Evolutionary conservation across 2,113 vertebrate species (phyloP), one percentile per base, ranked within the genome.

Genomic region (Aldabrachelys gigantea): DNA sequence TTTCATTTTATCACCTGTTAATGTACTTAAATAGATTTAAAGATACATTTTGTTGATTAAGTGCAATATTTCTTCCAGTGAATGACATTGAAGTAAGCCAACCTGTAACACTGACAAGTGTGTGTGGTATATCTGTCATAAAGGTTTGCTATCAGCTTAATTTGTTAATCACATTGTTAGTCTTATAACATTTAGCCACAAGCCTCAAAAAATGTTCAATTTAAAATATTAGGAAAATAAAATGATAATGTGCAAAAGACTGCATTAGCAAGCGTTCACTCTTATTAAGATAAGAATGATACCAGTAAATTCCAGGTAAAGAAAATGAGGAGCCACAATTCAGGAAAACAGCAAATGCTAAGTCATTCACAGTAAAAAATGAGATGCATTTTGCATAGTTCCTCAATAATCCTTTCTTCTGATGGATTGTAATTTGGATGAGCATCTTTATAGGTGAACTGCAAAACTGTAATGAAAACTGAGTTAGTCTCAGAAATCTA

Each of bases 201-300:
- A 81, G 65, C 54, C 31, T 35, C 14, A 82, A 22, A 82, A 41
- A 4, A 24, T 25, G 72, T 76, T 44, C 2, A 72, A 89, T 72
- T 22, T 79, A 85, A 88, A 85, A 65, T 0, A 17, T 47, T 57
- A 75, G 9, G 22, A 52, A 57, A 78, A 87, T 87, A 78, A n/a
- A 56, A 78, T 56, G 56, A 29, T 78, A 78, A 10, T 82, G 1
- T 44, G 29, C 92, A 16, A 84, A 6, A 84, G 54, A 69, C 49
- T 94, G 2, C 35, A 93, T 88, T 84, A 94, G 2, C 2, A 80
- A 85, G 2, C 19, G n/a, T 83, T 79, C 53, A 25, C 62, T 91
- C 6, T 89, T 88, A 93, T 41, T 86, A 82, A 84, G 47, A 82
- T 14, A 79, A 76, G 91, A 86, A 14, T 72, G n/a, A 53, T 16